Evolutionary conservation across 2,797 vertebrate genomes (phyloP).

Genomic region (Melanotaenia trifasciata): DNA sequence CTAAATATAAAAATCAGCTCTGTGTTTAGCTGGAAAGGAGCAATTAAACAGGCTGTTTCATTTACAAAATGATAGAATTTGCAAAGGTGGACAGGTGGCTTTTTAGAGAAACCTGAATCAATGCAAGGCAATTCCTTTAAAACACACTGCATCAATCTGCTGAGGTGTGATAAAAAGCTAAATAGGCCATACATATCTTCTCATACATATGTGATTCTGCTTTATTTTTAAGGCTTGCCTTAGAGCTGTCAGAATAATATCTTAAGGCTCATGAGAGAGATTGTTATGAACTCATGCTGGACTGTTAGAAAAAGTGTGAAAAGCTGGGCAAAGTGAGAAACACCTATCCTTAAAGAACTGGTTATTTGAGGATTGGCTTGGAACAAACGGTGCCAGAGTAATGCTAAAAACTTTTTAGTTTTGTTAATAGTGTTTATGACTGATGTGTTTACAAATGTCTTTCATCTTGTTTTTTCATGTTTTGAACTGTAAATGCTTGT

Average conservation of each 20-base stretch:
- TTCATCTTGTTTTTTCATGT: not conserved
- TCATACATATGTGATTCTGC: not conserved
- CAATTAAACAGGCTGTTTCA: slow-evolving; percentile 14
- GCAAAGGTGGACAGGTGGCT: slow-evolving; percentile 4
- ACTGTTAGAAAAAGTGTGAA: slow-evolving; percentile 29
- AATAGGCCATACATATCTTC: slow-evolving; percentile 1
- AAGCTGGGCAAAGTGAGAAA: slow-evolving; percentile 24
- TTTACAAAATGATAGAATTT: slow-evolving; percentile 20
- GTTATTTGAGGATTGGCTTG: not conserved
- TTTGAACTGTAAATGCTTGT: not conserved
- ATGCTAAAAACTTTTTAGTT: not conserved
- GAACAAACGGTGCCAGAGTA: not conserved
- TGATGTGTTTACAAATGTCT: not conserved
- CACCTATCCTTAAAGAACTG: not conserved
- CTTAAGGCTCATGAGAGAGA: slow-evolving; percentile 13
- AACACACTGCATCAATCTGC: slow-evolving; percentile 10
- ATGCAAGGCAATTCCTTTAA: not conserved
- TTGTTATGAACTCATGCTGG: not conserved
- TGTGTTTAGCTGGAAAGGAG: not conserved
- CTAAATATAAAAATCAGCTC: slow-evolving; percentile 9
- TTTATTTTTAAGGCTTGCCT: not conserved
- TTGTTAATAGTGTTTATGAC: too few relatives aligned
- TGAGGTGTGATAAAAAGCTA: slow-evolving; percentile 18
- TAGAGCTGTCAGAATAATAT: slow-evolving; percentile 10
- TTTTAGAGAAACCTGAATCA: slow-evolving; percentile 25